Conservation (phyloP, 1,140 invertebrate species). For the Pseudoatta argentina region DNA sequence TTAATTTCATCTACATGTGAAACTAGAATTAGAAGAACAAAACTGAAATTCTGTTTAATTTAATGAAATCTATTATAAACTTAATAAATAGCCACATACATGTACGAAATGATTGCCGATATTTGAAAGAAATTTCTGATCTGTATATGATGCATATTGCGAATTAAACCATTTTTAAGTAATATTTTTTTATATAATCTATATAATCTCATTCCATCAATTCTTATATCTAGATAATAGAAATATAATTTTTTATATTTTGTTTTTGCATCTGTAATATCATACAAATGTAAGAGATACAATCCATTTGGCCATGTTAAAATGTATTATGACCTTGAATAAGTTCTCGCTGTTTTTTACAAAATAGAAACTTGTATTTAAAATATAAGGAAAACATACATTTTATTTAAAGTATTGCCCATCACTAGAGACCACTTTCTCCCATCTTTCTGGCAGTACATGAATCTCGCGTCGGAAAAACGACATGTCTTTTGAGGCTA, state of each 20-base stretch:
- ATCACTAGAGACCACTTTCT: no score
- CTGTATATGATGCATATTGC: slow-evolving; percentile 58
- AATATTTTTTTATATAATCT: slow-evolving; percentile 65
- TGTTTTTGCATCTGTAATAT: not conserved
- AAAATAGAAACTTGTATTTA: no score
- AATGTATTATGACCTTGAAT: no score
- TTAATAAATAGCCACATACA: slow-evolving; percentile 62
- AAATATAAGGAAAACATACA: no score
- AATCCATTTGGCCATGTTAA: not conserved
- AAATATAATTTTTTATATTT: slow-evolving; percentile 19
- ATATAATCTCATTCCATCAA: slow-evolving; percentile 58
- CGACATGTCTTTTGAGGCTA: no score
- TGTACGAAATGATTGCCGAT: slow-evolving; percentile 70
- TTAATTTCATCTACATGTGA: slow-evolving; percentile 92
- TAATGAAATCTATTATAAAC: slow-evolving; percentile 68
- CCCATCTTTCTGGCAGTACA: no score
- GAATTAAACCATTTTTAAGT: slow-evolving; percentile 79
- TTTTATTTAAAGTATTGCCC: no score
- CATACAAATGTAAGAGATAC: not conserved
- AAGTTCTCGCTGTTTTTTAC: no score
- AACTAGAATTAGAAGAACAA: slow-evolving; percentile 55
- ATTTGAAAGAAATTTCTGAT: slow-evolving; percentile 56
- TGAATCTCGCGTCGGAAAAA: no score
- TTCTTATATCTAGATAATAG: slow-evolving; percentile 51
- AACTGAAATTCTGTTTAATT: slow-evolving; percentile 74